These are phyloP conservation scores for Apogon talboti DNA, from an alignment of 2,797 vertebrate species.

Conservation along the genomic window DNA sequence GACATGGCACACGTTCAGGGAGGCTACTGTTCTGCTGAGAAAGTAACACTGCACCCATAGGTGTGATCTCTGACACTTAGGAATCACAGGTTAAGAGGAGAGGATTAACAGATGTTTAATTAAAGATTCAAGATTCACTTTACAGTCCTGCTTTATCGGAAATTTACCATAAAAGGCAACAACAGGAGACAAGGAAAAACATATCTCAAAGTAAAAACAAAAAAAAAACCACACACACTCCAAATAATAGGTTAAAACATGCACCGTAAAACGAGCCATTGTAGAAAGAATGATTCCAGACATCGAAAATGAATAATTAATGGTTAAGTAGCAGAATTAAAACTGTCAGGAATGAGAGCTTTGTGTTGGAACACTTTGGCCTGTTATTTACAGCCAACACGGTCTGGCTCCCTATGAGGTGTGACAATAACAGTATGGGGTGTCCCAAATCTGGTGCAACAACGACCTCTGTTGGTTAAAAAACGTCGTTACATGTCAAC, in stretches of 20 bases:
- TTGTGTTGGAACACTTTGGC: slow-evolving; percentile 2
- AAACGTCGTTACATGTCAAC: slow-evolving; percentile 19
- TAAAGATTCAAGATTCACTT: not conserved
- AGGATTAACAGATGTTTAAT: not conserved
- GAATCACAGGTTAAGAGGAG: not conserved
- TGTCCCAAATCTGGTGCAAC: slow-evolving; percentile 43
- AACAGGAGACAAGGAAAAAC: too few species aligned
- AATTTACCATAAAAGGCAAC: too few species aligned
- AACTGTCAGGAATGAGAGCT: not conserved
- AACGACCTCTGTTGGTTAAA: slow-evolving; percentile 74
- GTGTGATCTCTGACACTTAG: slow-evolving; percentile 21
- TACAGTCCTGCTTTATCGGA: too few species aligned
- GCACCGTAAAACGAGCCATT: too few species aligned
- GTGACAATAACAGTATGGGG: not conserved
- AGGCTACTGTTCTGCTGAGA: not conserved
- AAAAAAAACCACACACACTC: too few species aligned
- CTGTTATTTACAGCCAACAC: slow-evolving; percentile 13
- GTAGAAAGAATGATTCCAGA: too few species aligned
- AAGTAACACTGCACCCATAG: slow-evolving; percentile 10
- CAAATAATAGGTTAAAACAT: too few species aligned
- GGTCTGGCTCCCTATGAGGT: slow-evolving; percentile 10
- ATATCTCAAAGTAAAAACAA: too few species aligned
- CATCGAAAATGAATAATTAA: too few species aligned
- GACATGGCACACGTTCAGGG: slow-evolving; percentile 7
- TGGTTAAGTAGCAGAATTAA: not conserved